A percentile compares a stretch with the other conserved stretches of the same genome.
These are phyloP conservation scores for Apostichopus japonicus DNA, from an alignment of 35 echinoderm and acorn worm species.

Conservation along the genomic window DNA sequence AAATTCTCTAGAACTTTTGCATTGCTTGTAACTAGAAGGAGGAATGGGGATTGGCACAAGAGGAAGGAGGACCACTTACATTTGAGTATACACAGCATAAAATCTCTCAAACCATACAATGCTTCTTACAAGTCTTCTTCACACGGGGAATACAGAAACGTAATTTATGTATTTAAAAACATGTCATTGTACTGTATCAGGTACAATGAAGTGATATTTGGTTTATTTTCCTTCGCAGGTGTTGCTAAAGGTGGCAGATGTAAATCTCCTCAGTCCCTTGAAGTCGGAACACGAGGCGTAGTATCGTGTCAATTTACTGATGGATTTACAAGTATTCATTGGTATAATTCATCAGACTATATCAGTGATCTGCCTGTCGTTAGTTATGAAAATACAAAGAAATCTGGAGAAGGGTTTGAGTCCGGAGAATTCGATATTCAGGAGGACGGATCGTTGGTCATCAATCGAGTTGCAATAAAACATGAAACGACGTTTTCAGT, in stretches of 20 bases:
- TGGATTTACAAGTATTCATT: neutral
- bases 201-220: neutral
- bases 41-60: too few species aligned
- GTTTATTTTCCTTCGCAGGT: neutral
- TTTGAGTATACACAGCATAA: too few species aligned
- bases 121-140: too few species aligned
- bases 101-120: too few species aligned
- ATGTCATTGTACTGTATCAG: too few species aligned
- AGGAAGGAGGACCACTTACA: too few species aligned
- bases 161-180: too few species aligned
- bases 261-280: neutral
- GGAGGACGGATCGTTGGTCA: neutral
- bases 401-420: neutral
- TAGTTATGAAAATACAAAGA: neutral
- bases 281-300: neutral
- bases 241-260: neutral
- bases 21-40: too few species aligned
- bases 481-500: neutral
- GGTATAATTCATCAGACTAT: conserved; percentile 24
- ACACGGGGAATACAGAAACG: too few species aligned
- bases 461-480: neutral
- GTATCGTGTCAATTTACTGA: neutral
- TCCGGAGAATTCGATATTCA: conserved; percentile 11
- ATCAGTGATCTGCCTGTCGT: neutral
- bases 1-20: too few species aligned